phyloP scores from a whole-genome alignment of 2,113 vertebrate genomes.

The Oryzias melastigma region DNA sequence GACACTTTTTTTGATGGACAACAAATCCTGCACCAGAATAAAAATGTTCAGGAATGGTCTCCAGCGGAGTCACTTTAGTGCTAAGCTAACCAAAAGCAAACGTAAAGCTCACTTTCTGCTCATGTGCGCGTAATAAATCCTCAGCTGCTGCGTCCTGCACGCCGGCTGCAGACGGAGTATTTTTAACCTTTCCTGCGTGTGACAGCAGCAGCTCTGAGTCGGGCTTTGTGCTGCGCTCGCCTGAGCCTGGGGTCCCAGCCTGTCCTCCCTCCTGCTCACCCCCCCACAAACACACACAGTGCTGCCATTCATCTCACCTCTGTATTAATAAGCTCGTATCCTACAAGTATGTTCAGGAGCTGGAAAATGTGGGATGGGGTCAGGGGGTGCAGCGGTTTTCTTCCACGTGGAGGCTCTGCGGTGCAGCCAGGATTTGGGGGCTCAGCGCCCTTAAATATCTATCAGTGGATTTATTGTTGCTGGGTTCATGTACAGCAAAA shows the following conservation, averaged over 20 bases:
- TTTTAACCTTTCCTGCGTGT: slow-evolving; percentile 33
- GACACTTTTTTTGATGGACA: no score
- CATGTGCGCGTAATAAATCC: not conserved
- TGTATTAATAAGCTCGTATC: slow-evolving; percentile 69
- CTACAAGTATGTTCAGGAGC: slow-evolving; percentile 55
- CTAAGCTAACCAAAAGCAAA: not conserved
- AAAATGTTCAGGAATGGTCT: not conserved
- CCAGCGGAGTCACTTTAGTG: not conserved
- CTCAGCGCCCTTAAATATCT: no score
- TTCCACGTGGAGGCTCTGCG: slow-evolving; percentile 30
- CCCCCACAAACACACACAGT: slow-evolving; percentile 58
- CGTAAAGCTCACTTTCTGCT: not conserved
- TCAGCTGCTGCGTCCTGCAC: not conserved
- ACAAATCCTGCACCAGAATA: no score
- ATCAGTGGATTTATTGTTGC: no score
- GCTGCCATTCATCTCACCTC: slow-evolving; percentile 70
- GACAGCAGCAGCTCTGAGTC: slow-evolving; percentile 57
- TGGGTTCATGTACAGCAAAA: no score
- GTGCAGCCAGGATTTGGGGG: no score
- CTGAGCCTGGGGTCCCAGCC: slow-evolving; percentile 24
- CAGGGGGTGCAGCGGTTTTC: slow-evolving; percentile 2
- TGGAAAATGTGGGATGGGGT: slow-evolving; percentile 9
- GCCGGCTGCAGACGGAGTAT: slow-evolving; percentile 14
- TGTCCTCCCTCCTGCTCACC: slow-evolving; percentile 36
- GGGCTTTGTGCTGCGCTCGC: slow-evolving; percentile 54